phyloP scores from a whole-genome alignment of 2,797 vertebrate species.

The Toxotes lorentzi region DNA sequence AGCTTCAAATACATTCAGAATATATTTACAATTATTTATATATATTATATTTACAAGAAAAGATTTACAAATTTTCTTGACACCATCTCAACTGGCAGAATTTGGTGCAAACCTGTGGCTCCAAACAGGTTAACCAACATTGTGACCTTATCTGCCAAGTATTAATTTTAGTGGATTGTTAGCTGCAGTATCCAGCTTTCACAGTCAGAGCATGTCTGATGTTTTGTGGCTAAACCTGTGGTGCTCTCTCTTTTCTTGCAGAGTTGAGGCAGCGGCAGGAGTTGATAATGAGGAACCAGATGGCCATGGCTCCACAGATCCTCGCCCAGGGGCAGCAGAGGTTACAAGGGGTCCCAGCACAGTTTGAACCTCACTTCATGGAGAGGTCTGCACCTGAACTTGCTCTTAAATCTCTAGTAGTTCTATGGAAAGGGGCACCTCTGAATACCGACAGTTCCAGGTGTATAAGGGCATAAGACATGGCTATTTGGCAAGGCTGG shows the following conservation, averaged over 20 bases:
- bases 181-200: conserved; percentile 19
- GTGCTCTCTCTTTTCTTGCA: conserved; percentile 65
- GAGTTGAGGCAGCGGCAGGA: conserved; percentile 93
- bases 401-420: neutral
- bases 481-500: neutral
- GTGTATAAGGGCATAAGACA: neutral
- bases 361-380: conserved; percentile 90
- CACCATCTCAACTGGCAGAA: neutral
- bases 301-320: conserved; percentile 92
- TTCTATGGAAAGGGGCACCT: conserved; percentile 6
- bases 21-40: no score
- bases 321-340: conserved; percentile 89
- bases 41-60: no score
- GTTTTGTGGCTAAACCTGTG: conserved; percentile 22
- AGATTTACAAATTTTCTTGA: neutral
- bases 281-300: conserved; percentile 93
- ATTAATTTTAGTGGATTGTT: neutral
- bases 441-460: neutral
- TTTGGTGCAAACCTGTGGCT: neutral
- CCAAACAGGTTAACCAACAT: neutral
- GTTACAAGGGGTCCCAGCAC: conserved; percentile 87
- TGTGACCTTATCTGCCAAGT: neutral
- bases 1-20: neutral
- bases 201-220: conserved; percentile 34
- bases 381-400: conserved; percentile 87